Conservation (phyloP, 2,113 vertebrate genomes). For the Hypomesus transpacificus region DNA sequence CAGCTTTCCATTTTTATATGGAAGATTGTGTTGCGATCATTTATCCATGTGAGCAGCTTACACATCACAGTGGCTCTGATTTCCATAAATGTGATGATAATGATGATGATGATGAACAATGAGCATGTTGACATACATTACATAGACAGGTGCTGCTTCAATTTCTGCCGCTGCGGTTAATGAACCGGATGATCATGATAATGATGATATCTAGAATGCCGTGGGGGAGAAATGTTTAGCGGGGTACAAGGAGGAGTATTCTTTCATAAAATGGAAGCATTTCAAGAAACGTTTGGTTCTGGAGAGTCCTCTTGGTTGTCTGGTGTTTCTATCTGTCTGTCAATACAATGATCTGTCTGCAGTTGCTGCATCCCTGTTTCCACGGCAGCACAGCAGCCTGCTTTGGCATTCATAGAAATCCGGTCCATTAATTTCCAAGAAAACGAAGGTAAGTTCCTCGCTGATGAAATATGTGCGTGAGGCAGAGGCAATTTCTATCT, state of each 20-base stretch:
- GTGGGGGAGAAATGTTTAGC: conserved; percentile 25
- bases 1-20: conserved; percentile 10
- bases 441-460: conserved; percentile 58
- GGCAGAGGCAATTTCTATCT: conserved; percentile 68
- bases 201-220: conserved; percentile 17
- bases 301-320: conserved; percentile 17
- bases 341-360: conserved; percentile 15
- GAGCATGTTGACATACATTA: not conserved
- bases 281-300: too few species aligned
- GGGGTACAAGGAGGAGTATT: not conserved
- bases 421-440: conserved; percentile 66
- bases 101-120: not conserved
- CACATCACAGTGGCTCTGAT: conserved; percentile 22
- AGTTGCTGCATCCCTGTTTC: conserved; percentile 45
- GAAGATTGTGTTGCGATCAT: conserved; percentile 10
- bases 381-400: conserved; percentile 55
- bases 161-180: not conserved
- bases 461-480: conserved; percentile 71
- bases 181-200: not conserved
- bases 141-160: too few species aligned
- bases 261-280: too few species aligned
- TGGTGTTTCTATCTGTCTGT: conserved; percentile 9
- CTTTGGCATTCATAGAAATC: conserved; percentile 78
- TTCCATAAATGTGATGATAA: conserved; percentile 35
- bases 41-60: conserved; percentile 12